phyloP scores from a whole-genome alignment of 2,113 vertebrate species.

The Athene cunicularia region DNA sequence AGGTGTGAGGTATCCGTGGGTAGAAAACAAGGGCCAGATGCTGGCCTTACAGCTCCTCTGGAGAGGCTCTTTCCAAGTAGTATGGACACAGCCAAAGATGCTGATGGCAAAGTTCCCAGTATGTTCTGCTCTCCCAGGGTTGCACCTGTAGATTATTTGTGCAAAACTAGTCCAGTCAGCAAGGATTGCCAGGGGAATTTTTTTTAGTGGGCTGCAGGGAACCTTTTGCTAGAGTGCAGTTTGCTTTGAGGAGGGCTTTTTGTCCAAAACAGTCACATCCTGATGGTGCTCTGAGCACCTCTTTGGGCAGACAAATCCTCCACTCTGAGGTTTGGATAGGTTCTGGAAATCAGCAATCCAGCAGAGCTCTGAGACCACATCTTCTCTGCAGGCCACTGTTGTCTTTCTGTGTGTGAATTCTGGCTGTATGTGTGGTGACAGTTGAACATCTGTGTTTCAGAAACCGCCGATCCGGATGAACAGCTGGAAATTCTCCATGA shows the following conservation, averaged over 20 bases:
- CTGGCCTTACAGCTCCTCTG: neutral
- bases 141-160: neutral
- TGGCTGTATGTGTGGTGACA: neutral
- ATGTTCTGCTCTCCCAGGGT: neutral
- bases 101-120: slow-evolving; percentile 18
- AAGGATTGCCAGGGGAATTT: neutral
- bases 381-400: neutral
- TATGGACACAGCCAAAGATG: neutral
- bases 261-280: neutral
- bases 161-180: neutral
- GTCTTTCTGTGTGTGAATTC: neutral
- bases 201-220: neutral
- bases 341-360: neutral
- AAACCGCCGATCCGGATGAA: slow-evolving; percentile 90
- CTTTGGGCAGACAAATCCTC: neutral
- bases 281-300: neutral
- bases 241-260: neutral
- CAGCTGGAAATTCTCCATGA: slow-evolving; percentile 93
- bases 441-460: slow-evolving; percentile 72
- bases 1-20: neutral
- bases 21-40: neutral
- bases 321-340: neutral
- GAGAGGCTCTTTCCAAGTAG: neutral
- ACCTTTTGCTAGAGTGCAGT: neutral
- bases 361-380: neutral